Conservation (phyloP, 1,140 invertebrate genomes). For the Pantala flavescens region DNA sequence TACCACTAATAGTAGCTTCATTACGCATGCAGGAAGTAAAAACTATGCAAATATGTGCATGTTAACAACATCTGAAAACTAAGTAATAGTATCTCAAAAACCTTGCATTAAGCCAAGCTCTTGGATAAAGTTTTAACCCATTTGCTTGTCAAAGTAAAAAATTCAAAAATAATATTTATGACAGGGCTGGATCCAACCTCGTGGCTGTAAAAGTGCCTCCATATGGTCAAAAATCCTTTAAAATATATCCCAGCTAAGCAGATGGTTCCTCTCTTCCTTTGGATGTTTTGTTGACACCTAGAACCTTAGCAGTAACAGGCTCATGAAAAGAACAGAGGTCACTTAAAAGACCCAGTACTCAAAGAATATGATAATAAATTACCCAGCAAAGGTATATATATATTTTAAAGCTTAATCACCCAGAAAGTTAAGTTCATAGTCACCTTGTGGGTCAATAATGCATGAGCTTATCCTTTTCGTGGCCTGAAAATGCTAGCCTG, state of each 20-base stretch:
- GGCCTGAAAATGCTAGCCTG: conserved; percentile 24
- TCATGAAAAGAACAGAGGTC: conserved; percentile 27
- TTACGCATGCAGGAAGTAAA: not conserved
- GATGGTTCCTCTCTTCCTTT: conserved; percentile 20
- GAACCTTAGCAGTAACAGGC: conserved; percentile 27
- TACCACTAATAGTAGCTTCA: not conserved
- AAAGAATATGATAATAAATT: conserved; percentile 20
- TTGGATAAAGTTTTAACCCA: not conserved
- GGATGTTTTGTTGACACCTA: conserved; percentile 23
- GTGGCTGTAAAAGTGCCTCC: conserved; percentile 9
- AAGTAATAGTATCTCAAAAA: not conserved
- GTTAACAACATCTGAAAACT: too few species aligned
- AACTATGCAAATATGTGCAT: too few species aligned
- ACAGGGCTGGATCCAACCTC: not conserved
- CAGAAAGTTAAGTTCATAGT: not conserved
- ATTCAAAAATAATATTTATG: not conserved
- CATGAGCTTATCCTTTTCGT: conserved; percentile 25
- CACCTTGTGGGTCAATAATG: conserved; percentile 12
- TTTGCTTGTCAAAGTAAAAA: not conserved
- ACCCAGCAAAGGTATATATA: conserved; percentile 10
- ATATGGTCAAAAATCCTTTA: conserved; percentile 57
- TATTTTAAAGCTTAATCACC: conserved; percentile 11
- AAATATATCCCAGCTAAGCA: conserved; percentile 6
- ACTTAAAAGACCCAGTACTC: conserved; percentile 12
- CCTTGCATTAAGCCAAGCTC: not conserved